These are phyloP conservation scores for Musca vetustissima DNA, from an alignment of 1,140 invertebrate species.

Conservation along the genomic window DNA sequence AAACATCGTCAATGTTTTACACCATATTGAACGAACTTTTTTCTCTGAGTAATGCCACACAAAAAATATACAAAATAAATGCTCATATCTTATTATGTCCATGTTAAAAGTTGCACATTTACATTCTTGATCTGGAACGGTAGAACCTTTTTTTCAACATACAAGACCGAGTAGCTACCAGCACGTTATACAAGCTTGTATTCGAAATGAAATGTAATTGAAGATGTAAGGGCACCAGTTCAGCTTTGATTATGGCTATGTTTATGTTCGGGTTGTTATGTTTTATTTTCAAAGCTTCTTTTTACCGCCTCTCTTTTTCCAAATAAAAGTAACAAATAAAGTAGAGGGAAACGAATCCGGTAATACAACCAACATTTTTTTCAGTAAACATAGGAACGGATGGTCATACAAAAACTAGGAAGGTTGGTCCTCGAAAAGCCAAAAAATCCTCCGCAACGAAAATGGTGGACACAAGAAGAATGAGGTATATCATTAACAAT, in stretches of 20 bases:
- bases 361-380: no score
- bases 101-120: conserved; percentile 24
- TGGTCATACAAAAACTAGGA: no score
- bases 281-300: conserved; percentile 13
- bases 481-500: no score
- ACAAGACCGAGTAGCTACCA: background rate
- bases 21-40: no score
- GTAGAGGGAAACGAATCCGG: no score
- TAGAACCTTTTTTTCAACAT: background rate
- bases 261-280: conserved; percentile 22
- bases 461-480: no score
- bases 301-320: background rate
- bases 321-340: no score
- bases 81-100: conserved; percentile 20
- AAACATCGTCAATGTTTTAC: no score
- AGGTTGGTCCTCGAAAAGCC: no score
- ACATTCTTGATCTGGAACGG: conserved; percentile 18
- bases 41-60: no score
- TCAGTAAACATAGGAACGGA: no score
- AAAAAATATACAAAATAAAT: background rate
- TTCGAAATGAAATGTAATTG: conserved; percentile 18
- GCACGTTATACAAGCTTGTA: background rate
- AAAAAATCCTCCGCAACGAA: no score
- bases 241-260: conserved; percentile 13
- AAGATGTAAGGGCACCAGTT: conserved; percentile 14